phyloP scores from a whole-genome alignment of 2,113 vertebrate species.

The Cairina moschata region DNA sequence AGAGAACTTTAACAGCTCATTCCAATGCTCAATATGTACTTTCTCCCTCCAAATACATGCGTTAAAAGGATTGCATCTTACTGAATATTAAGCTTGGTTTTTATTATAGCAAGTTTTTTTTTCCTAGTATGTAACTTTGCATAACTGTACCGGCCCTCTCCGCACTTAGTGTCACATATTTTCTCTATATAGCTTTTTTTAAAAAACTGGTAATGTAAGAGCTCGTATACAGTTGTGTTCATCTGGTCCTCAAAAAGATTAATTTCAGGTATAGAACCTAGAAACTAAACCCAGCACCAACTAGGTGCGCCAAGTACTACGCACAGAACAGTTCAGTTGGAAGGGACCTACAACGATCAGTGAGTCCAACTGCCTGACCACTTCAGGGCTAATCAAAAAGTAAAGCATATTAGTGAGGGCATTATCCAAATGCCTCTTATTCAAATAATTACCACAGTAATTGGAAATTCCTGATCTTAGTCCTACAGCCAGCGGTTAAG shows the following conservation, averaged over 20 bases:
- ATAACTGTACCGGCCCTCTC: slow-evolving; percentile 29
- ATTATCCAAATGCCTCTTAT: not conserved
- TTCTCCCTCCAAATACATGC: not conserved
- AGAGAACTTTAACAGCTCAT: not conserved
- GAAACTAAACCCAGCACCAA: slow-evolving; percentile 64
- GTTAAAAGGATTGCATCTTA: slow-evolving; percentile 27
- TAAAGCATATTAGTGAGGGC: not conserved
- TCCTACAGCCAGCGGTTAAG: slow-evolving; percentile 28
- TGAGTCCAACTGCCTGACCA: not conserved
- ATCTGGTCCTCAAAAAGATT: slow-evolving; percentile 37
- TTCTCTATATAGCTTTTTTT: slow-evolving; percentile 5
- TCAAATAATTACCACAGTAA: slow-evolving; percentile 71
- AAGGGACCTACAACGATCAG: not conserved
- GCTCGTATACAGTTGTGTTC: slow-evolving; percentile 23
- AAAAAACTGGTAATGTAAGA: slow-evolving; percentile 41
- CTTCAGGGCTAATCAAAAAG: not conserved
- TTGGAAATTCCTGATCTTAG: slow-evolving; percentile 57
- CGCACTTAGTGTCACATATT: not conserved
- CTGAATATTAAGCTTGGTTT: slow-evolving; percentile 1
- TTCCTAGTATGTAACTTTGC: not conserved
- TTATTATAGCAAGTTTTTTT: slow-evolving; percentile 35
- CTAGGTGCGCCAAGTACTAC: slow-evolving; percentile 68
- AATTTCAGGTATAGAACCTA: slow-evolving; percentile 64
- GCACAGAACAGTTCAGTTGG: not conserved
- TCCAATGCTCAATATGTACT: not conserved